Evolutionary conservation across 2,888 invertebrate genomes (phyloP).

Genomic region (Cantharis flavilabris): DNA sequence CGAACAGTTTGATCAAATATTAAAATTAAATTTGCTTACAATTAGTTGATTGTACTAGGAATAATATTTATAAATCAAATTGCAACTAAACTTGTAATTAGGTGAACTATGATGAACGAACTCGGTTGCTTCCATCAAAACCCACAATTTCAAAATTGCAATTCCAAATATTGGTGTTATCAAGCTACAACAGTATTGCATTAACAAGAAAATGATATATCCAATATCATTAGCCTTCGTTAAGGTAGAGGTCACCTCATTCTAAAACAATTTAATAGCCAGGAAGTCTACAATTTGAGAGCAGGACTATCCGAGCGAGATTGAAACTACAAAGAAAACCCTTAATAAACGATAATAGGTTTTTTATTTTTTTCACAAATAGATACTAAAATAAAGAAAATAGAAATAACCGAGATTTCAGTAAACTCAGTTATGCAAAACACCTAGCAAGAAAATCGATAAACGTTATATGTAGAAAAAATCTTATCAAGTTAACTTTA

Average conservation of each 20-base stretch:
- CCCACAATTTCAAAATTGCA: neutral
- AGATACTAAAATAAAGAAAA: neutral
- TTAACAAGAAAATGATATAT: neutral
- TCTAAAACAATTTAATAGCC: neutral
- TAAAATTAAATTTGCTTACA: neutral
- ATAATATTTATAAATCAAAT: neutral
- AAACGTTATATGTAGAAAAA: neutral
- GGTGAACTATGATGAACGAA: neutral
- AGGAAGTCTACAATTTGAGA: neutral
- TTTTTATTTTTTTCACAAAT: neutral
- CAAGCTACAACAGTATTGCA: neutral
- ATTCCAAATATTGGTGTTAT: neutral
- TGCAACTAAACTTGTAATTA: neutral
- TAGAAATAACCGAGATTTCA: neutral
- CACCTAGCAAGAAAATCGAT: neutral
- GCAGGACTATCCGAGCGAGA: neutral
- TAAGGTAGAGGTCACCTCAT: neutral
- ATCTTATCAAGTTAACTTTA: neutral
- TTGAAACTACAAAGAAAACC: neutral
- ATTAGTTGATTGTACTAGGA: too few relatives aligned
- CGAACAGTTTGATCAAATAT: neutral
- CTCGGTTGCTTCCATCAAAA: neutral
- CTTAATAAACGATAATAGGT: neutral
- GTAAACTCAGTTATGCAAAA: conserved; percentile 2
- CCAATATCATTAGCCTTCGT: neutral